phyloP scores from a whole-genome alignment of 2,888 invertebrate genomes.

The Syrphus vitripennis region DNA sequence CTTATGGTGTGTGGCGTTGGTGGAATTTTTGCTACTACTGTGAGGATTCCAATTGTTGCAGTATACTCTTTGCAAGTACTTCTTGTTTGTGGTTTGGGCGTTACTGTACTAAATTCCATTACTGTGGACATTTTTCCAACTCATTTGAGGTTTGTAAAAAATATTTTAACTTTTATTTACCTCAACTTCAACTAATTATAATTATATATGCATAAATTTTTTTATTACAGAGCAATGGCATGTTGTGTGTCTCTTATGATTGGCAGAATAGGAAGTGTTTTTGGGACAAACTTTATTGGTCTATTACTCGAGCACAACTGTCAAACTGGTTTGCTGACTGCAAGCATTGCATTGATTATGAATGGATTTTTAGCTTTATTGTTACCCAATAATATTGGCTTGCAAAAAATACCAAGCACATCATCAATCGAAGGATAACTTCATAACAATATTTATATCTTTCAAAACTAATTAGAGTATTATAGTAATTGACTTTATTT shows the following conservation, averaged over 20 bases:
- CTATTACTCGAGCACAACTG: slow-evolving; percentile 72
- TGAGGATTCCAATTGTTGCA: slow-evolving; percentile 45
- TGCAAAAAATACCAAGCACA: neutral
- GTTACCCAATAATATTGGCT: slow-evolving; percentile 45
- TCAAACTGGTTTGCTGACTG: slow-evolving; percentile 61
- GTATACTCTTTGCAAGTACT: slow-evolving; percentile 39
- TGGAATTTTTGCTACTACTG: slow-evolving; percentile 37
- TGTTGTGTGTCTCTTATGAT: slow-evolving; percentile 73
- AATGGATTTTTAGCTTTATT: slow-evolving; percentile 65
- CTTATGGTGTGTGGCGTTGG: slow-evolving; percentile 43
- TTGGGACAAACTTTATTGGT: slow-evolving; percentile 72
- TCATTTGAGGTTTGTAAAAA: slow-evolving; percentile 37
- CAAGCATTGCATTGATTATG: slow-evolving; percentile 62
- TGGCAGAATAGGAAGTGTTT: slow-evolving; percentile 73
- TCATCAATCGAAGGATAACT: slow-evolving; percentile 4
- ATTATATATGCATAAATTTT: neutral
- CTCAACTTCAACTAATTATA: no score
- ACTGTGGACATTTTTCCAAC: slow-evolving; percentile 63
- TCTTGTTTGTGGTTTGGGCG: slow-evolving; percentile 46
- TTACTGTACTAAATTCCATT: slow-evolving; percentile 51
- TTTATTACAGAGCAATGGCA: slow-evolving; percentile 75
- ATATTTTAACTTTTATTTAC: neutral
- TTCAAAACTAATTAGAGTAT: no score
- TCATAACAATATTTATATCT: neutral
- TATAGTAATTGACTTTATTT: neutral